These are phyloP conservation scores for Rhincodon typus DNA, from an alignment of 2,797 vertebrate species.

Conservation along the genomic window DNA sequence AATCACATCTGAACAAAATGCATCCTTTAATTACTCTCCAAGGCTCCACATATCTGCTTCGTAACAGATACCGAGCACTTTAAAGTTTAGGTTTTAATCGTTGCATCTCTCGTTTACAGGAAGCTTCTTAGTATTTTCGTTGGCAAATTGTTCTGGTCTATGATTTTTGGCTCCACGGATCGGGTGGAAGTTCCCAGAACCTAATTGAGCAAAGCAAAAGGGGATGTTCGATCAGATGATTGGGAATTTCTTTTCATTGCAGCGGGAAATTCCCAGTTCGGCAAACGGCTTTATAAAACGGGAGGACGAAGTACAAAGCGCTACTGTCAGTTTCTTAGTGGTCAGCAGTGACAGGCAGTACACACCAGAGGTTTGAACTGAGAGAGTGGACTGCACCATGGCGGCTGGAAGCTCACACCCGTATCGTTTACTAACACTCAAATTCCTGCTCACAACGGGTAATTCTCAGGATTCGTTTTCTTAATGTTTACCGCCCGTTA, in stretches of 20 bases:
- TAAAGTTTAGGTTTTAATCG: neutral
- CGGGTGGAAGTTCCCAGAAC: neutral
- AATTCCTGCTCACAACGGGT: neutral
- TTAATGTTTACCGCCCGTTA: neutral
- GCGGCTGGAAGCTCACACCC: neutral
- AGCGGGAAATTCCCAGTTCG: neutral
- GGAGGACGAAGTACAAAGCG: neutral
- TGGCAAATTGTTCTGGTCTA: accelerated
- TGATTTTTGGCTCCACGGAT: neutral
- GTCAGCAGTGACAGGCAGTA: neutral
- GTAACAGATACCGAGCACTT: neutral
- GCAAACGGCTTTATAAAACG: neutral
- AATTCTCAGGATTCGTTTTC: neutral
- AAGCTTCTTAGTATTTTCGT: neutral
- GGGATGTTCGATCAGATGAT: neutral
- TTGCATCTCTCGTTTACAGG: neutral
- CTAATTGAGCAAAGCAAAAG: neutral
- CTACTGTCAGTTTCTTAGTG: neutral
- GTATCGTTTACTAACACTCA: neutral
- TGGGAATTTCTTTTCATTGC: neutral
- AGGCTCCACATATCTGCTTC: neutral
- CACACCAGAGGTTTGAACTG: neutral
- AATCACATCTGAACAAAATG: neutral
- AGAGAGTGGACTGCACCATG: neutral
- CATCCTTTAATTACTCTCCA: neutral